Conservation (phyloP, 2,888 invertebrate species). For the Spodoptera picta region DNA sequence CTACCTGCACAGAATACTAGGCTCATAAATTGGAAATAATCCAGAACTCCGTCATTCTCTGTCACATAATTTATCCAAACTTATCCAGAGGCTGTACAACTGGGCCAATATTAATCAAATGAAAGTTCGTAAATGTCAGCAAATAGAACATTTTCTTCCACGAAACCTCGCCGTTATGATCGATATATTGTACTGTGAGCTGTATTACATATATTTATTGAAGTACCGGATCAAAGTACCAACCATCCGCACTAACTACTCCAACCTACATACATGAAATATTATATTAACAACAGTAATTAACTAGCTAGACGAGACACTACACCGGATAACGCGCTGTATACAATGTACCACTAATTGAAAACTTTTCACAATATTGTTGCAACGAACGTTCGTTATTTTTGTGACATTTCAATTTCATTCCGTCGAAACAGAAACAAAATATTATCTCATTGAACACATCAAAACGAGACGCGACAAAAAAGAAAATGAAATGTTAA, state of each 20-base stretch:
- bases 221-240: constrained; percentile 30
- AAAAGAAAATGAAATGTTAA: constrained; percentile 63
- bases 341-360: constrained; percentile 55
- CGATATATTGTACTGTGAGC: constrained; percentile 5
- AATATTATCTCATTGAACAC: constrained; percentile 46
- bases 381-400: constrained; percentile 47
- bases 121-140: constrained; percentile 1
- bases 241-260: constrained; percentile 30
- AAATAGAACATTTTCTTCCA: constrained; percentile 16
- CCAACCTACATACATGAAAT: constrained; percentile 41
- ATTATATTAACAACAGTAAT: constrained; percentile 54
- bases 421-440: constrained; percentile 58
- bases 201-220: constrained; percentile 26
- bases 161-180: constrained; percentile 10
- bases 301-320: constrained; percentile 55
- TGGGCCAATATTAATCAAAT: constrained; percentile 4
- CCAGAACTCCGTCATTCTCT: no score
- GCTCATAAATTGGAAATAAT: no score
- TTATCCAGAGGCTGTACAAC: no score
- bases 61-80: no score
- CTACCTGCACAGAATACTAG: no score
- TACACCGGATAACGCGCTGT: constrained; percentile 36
- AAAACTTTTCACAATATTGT: constrained; percentile 55
- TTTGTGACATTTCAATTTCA: constrained; percentile 62
- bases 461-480: constrained; percentile 23